Percentiles rank a stretch among this genome's conserved stretches.
Conservation (phyloP, 2,888 invertebrate genomes). For the Argynnis bischoffii region DNA sequence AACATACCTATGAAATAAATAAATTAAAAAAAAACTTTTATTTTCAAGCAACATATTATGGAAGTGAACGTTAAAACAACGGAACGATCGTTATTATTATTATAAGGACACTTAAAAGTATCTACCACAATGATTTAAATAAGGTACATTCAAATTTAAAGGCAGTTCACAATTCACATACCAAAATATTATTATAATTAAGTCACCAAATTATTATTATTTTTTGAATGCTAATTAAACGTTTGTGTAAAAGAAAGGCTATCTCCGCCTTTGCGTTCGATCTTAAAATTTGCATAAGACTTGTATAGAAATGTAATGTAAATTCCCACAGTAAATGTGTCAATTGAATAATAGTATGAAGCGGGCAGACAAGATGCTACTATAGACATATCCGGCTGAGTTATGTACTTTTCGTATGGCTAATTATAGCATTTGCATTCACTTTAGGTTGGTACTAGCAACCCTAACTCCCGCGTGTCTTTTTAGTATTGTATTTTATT, state of each 20-base stretch:
- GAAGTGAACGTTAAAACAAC: too few species aligned
- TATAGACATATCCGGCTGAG: constrained; percentile 1
- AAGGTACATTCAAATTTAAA: not conserved
- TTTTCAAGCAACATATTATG: too few species aligned
- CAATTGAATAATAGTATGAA: constrained; percentile 15
- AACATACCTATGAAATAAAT: too few species aligned
- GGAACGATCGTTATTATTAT: too few species aligned
- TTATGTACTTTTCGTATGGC: too few species aligned
- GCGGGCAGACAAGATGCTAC: constrained; percentile 15
- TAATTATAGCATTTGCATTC: constrained; percentile 1
- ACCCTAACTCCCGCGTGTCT: too few species aligned
- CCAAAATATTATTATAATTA: constrained; percentile 10
- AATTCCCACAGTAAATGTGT: constrained; percentile 16
- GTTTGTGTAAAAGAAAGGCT: not conserved
- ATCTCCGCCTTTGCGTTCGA: constrained; percentile 12
- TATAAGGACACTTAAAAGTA: too few species aligned
- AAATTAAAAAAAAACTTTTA: too few species aligned
- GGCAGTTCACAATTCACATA: not conserved
- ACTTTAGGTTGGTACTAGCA: not conserved
- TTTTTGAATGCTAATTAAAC: constrained; percentile 11
- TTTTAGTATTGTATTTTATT: too few species aligned
- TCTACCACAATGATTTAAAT: too few species aligned
- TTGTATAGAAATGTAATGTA: constrained; percentile 8
- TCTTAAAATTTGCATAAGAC: constrained; percentile 11
- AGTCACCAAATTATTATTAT: constrained; percentile 4